A percentile compares a stretch with the other conserved stretches of the same genome.
Evolutionary conservation across 1,140 invertebrate species (phyloP).

Genomic region (Cydia splendana): DNA sequence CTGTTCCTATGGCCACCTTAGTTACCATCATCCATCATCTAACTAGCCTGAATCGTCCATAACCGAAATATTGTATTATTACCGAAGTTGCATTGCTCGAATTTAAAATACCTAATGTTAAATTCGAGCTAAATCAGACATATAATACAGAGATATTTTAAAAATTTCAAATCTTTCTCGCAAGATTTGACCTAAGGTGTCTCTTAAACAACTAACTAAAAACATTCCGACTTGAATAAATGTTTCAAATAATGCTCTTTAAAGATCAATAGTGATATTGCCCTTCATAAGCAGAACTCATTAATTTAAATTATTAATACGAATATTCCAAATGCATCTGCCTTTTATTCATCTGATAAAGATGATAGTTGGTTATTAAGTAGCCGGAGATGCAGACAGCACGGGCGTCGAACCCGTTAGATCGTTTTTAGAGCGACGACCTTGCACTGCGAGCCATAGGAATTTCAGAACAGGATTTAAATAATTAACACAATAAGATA

Average conservation of each 20-base stretch:
- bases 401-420: slow-evolving; percentile 69
- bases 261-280: slow-evolving; percentile 3
- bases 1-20: too few species aligned
- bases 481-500: slow-evolving; percentile 13
- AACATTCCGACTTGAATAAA: too few species aligned
- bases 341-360: slow-evolving; percentile 37
- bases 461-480: slow-evolving; percentile 28
- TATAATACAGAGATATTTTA: too few species aligned
- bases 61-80: too few species aligned
- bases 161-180: too few species aligned
- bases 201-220: too few species aligned
- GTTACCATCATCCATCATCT: too few species aligned
- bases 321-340: slow-evolving; percentile 3
- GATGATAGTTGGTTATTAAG: slow-evolving; percentile 60
- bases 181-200: too few species aligned
- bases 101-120: too few species aligned
- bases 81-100: too few species aligned
- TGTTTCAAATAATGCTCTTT: not conserved
- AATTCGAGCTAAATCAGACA: too few species aligned
- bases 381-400: slow-evolving; percentile 49
- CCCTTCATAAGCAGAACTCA: not conserved
- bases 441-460: slow-evolving; percentile 50
- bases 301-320: not conserved
- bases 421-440: slow-evolving; percentile 71
- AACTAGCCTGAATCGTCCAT: too few species aligned